Evolutionary conservation across 2,888 invertebrate species (phyloP), one percentile per base, ranked within the genome.

Genomic region (Eilema griseolum): DNA sequence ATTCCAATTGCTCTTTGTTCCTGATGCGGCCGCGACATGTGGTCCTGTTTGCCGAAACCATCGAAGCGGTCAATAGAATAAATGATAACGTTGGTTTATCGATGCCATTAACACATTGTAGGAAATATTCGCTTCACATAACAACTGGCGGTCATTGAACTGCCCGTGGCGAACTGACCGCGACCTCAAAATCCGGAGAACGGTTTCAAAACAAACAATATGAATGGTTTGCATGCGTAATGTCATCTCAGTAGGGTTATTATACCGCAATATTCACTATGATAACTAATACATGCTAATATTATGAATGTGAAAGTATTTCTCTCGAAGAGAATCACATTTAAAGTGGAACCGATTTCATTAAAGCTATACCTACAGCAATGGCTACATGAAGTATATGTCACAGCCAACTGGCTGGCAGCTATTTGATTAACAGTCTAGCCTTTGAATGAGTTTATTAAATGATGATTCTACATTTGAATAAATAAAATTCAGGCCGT

Each of bases 121-220:
- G 64, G 70, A 26, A 68, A 74, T 74, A 72, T 71, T 71, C 64
- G 66, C 62, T 72, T 72, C 57, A 72, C 62, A 28, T 69, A 67
- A 60, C 77, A 80, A 69, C 63, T 57, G 26, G 24, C 28, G n/a
- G 37, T 62, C 31, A 62, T 62, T 62, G 37, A 16, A 33, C 28
- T 61, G n/a, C 23, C n/a, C 24, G 24, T 24, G 33, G n/a, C 37
- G 10, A 66, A 66, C n/a, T 26, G 20, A 41, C 33, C 26, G 20
- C 79, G 64, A 83, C 86, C 83, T 74, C 83, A 85, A 77, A 83
- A 82, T 84, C 74, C 75, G 76, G 69, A 77, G 79, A 77, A 80
- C 83, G 80, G 81, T 83, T 84, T 84, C 82, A 84, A 85, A 84
- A 85, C 83, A 86, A 89, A 86, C 83, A 86, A 83, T 80, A 81